Base-by-base conservation (phyloP, 2,113 vertebrate species). In the Syrrhaptes paradoxus region DNA sequence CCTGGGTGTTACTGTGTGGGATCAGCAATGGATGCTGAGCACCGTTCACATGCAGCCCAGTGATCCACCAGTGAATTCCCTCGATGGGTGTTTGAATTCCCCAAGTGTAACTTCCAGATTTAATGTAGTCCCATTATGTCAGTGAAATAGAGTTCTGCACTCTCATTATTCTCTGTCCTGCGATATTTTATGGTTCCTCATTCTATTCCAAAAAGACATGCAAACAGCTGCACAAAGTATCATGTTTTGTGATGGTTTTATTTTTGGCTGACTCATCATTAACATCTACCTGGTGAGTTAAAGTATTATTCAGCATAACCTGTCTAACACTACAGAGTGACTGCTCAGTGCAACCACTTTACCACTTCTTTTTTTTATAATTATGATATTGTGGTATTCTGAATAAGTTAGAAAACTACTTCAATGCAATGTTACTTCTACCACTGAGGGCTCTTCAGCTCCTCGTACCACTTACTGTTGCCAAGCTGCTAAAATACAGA, bases 401-500 rank as follows among this genome's bases (percentile, higher is more conserved):
- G 41, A 92, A 9, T 65, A 82, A 89, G 17, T 79, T 45, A 74
- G 75, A 79, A 84, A 96, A 94, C 43, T 16, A 80, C 31, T 43
- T 88, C 59, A 85, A 46, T 93, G 78, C 81, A 91, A 81, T 52
- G 36, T 80, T 80, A 41, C 66, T 72, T 52, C 36, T 83, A 26
- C 54, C 25, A 79, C 55, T 45, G 72, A 89, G 62, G 49, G 81
- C 36, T 74, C 73, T 89, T 82, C 80, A 87, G 74, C 36, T 82
- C 17, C 78, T 79, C 62, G 45, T 61, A 34, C 9, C 66, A 58
- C 19, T 46, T 68, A 29, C 41, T 82, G 74, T 68, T 91, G 49
- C 66, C 74, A 89, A 82, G 66, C 72, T 95, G 85, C 80, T 76
- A 85, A 95, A 83, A 83, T 51, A 79, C 11, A 58, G 91, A 95